Percentiles rank a stretch among this genome's conserved stretches.
Conservation (phyloP, 2,113 vertebrate species). For the Nansenia antarctica region DNA sequence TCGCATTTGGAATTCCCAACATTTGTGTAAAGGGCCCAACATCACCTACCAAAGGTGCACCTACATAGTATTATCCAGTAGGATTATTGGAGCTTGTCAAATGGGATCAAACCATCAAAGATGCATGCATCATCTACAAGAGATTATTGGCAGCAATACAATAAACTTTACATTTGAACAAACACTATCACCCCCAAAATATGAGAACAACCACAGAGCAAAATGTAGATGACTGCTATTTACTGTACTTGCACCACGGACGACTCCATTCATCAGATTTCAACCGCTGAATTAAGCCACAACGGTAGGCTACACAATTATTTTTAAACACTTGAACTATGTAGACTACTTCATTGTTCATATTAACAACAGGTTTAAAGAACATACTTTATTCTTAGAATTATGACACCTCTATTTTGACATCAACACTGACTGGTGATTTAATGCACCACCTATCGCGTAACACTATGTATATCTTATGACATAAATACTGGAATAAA, state of each 20-base stretch:
- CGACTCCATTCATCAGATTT: conserved; percentile 47
- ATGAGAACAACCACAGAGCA: conserved; percentile 40
- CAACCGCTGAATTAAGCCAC: conserved; percentile 11
- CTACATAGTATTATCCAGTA: neutral
- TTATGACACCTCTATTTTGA: conserved; percentile 47
- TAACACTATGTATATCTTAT: conserved; percentile 19
- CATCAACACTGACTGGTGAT: conserved; percentile 60
- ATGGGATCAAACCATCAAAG: conserved; percentile 40
- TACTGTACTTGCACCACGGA: conserved; percentile 56
- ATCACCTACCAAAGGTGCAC: conserved; percentile 30
- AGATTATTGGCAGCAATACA: conserved; percentile 41
- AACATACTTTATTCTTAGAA: conserved; percentile 21
- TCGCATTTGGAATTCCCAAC: conserved; percentile 16
- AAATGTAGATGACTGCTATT: conserved; percentile 35
- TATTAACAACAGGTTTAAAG: neutral
- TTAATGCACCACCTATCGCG: conserved; percentile 52
- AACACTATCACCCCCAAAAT: conserved; percentile 54
- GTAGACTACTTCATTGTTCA: neutral
- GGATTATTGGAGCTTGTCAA: conserved; percentile 10
- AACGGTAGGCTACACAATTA: conserved; percentile 1
- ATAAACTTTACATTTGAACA: conserved; percentile 40
- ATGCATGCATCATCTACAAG: conserved; percentile 56
- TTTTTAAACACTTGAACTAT: conserved; percentile 44
- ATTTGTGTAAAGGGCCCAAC: neutral
- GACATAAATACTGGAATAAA: conserved; percentile 10